Evolutionary conservation across 1,140 invertebrate genomes (phyloP).

Genomic region (Apis florea): DNA sequence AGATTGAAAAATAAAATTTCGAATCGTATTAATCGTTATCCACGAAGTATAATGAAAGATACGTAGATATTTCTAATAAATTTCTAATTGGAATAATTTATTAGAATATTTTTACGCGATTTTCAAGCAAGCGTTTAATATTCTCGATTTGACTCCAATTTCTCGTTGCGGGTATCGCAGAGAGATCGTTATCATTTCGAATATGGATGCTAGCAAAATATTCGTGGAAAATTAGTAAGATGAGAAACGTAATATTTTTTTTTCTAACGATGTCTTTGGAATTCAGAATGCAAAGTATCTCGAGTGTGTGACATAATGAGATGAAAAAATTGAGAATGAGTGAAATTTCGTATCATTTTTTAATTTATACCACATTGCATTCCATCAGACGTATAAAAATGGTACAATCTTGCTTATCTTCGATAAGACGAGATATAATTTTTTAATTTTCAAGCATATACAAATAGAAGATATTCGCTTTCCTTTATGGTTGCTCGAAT

Average conservation of each 20-base stretch:
- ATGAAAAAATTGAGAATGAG: background rate
- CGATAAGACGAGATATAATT: background rate
- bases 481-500: background rate
- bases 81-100: background rate
- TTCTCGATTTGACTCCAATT: constrained; percentile 3
- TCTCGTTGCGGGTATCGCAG: constrained; percentile 61
- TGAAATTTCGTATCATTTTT: background rate
- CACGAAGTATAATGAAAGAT: background rate
- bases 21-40: background rate
- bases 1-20: background rate
- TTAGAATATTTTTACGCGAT: background rate
- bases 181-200: constrained; percentile 5
- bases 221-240: background rate
- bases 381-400: background rate
- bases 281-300: too few species aligned
- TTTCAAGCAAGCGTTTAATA: background rate
- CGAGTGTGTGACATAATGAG: too few species aligned
- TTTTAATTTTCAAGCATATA: background rate
- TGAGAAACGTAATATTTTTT: background rate
- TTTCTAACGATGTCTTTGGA: background rate
- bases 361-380: too few species aligned
- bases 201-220: background rate
- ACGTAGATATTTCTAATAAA: background rate
- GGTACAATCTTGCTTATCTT: background rate
- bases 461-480: background rate